Percentiles rank a stretch among this genome's conserved stretches.
These are phyloP conservation scores for Hyles vespertilio DNA, from an alignment of 1,140 invertebrate species.

Conservation along the genomic window DNA sequence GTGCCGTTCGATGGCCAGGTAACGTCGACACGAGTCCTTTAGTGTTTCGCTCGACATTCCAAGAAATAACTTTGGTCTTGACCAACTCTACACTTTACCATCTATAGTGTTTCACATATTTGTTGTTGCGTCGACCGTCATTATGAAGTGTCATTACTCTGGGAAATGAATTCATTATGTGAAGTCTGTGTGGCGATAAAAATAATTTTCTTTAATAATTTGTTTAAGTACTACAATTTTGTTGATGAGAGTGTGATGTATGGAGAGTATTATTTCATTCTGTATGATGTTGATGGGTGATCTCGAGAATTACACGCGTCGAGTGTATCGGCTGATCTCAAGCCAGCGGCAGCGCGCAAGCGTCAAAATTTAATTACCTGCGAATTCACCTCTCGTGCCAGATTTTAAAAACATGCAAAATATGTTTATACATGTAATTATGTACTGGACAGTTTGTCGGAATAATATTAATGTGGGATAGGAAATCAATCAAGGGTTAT, in stretches of 20 bases:
- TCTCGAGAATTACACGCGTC: constrained; percentile 41
- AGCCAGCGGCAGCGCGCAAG: constrained; percentile 25
- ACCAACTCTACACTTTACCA: constrained; percentile 17
- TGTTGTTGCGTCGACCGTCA: neutral
- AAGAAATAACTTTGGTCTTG: constrained; percentile 59
- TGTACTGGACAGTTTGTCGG: too few relatives aligned
- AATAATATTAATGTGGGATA: too few relatives aligned
- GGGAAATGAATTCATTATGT: constrained; percentile 10
- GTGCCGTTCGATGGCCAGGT: constrained; percentile 59
- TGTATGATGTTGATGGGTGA: constrained; percentile 28
- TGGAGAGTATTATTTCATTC: constrained; percentile 42
- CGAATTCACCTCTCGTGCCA: constrained; percentile 38
- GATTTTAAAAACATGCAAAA: too few relatives aligned
- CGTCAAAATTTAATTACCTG: constrained; percentile 57
- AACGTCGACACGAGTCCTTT: constrained; percentile 51
- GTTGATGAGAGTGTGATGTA: constrained; percentile 20
- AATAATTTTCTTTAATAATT: constrained; percentile 17
- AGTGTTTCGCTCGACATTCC: constrained; percentile 54
- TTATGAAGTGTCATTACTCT: constrained; percentile 7
- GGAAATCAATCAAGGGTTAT: too few relatives aligned
- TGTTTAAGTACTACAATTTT: constrained; percentile 27
- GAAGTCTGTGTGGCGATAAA: constrained; percentile 6
- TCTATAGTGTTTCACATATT: constrained; percentile 18
- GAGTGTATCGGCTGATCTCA: constrained; percentile 34
- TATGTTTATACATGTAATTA: too few relatives aligned